Conservation (phyloP, 2,113 vertebrate genomes). For the Taurulus bubalis region DNA sequence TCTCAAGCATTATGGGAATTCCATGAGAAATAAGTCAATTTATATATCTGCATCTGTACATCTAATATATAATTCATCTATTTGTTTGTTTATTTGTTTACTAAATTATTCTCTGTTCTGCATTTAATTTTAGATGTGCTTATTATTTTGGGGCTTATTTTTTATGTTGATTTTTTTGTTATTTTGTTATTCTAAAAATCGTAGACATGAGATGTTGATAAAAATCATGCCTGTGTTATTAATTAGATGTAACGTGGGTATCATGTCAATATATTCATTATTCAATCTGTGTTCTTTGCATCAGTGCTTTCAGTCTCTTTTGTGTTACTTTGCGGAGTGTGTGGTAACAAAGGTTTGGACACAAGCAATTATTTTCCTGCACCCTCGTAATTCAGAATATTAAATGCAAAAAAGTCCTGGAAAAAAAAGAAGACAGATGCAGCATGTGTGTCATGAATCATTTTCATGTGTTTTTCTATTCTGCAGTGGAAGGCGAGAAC, state of each 20-base stretch:
- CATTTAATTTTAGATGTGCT: background rate
- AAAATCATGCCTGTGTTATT: background rate
- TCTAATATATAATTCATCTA: background rate
- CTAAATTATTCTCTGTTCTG: background rate
- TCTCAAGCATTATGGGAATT: background rate
- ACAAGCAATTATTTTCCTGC: background rate
- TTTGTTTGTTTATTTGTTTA: background rate
- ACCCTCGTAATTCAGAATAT: background rate
- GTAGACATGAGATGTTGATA: background rate
- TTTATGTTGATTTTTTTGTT: background rate
- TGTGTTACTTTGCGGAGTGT: background rate
- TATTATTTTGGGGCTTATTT: background rate
- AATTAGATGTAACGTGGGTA: background rate
- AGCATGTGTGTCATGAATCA: constrained; percentile 44
- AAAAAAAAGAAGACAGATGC: background rate
- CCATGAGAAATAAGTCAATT: background rate
- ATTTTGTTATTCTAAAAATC: background rate
- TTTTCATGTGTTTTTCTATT: constrained; percentile 61
- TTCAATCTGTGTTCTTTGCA: background rate
- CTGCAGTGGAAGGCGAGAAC: constrained; percentile 95
- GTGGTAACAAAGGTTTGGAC: background rate
- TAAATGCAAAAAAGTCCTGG: background rate
- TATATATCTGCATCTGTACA: background rate
- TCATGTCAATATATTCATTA: background rate
- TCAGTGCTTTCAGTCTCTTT: background rate